A percentile compares a stretch with the other conserved stretches of the same genome.
Evolutionary conservation across 2,797 vertebrate species (phyloP).

Genomic region (Sandelia bainsii): DNA sequence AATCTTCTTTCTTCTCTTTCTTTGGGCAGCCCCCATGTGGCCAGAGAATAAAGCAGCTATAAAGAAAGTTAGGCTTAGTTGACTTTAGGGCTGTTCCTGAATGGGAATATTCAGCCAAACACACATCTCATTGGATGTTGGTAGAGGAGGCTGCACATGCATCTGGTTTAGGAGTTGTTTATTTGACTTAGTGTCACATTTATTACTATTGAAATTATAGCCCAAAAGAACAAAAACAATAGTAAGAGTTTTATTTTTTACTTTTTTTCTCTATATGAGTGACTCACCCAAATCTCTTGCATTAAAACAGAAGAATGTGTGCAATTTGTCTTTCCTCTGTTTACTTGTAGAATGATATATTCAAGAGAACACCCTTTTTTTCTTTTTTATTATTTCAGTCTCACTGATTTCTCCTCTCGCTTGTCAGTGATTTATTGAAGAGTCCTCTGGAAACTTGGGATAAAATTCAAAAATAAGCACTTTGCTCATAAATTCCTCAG

Average conservation of each 20-base stretch:
- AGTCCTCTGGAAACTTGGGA: conserved; percentile 40
- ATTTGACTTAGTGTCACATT: not conserved
- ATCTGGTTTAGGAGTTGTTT: no score
- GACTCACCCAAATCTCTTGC: not conserved
- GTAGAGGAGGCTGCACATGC: no score
- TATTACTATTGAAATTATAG: no score
- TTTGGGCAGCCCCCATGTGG: not conserved
- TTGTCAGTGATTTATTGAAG: conserved; percentile 54
- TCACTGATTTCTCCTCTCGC: conserved; percentile 43
- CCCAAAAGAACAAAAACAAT: no score
- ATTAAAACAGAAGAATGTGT: conserved; percentile 10
- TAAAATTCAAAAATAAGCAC: conserved; percentile 39
- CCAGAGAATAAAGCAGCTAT: not conserved
- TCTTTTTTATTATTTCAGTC: conserved; percentile 41
- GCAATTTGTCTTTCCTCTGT: conserved; percentile 35
- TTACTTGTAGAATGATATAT: conserved; percentile 43
- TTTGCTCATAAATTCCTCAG: conserved; percentile 36
- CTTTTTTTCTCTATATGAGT: not conserved
- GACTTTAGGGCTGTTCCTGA: no score
- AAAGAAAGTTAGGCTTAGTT: not conserved
- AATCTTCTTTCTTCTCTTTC: no score
- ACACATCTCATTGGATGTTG: no score
- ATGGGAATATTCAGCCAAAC: no score
- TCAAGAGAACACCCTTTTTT: conserved; percentile 36
- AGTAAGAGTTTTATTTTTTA: not conserved